Conservation (phyloP, 2,797 vertebrate species). For the Anguilla megastoma region DNA sequence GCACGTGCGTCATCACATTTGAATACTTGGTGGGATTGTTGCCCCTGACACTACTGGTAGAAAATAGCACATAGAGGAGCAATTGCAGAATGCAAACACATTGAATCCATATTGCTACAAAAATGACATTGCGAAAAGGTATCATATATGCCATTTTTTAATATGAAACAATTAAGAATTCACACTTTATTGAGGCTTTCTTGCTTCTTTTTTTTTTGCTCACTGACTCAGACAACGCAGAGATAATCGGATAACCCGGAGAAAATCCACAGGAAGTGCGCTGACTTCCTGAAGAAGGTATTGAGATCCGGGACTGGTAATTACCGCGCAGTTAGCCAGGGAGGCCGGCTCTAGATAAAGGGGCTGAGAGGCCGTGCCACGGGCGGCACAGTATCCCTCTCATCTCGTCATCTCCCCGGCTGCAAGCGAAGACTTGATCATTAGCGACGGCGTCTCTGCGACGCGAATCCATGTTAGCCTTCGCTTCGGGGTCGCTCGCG, state of each 20-base stretch:
- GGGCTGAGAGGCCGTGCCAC: constrained; percentile 38
- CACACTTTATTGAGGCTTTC: neutral
- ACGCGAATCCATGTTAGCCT: constrained; percentile 49
- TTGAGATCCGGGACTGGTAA: constrained; percentile 50
- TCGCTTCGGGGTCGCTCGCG: constrained; percentile 40
- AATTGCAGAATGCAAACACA: too few species aligned
- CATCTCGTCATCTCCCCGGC: constrained; percentile 24
- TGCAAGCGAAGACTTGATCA: constrained; percentile 56
- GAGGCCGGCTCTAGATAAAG: constrained; percentile 50
- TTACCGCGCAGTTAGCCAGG: constrained; percentile 52
- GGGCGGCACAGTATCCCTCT: constrained; percentile 23
- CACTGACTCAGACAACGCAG: neutral
- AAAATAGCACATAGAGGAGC: too few species aligned
- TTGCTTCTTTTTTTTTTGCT: neutral
- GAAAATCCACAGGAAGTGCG: neutral
- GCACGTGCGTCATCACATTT: too few species aligned
- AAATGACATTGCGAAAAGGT: too few species aligned
- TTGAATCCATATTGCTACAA: too few species aligned
- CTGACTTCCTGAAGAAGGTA: neutral
- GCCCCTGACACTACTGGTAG: too few species aligned
- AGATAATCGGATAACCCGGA: neutral
- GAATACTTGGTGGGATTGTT: too few species aligned
- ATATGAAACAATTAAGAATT: too few species aligned
- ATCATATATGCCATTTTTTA: too few species aligned
- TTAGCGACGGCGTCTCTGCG: constrained; percentile 56